Evolutionary conservation across 2,113 vertebrate genomes (phyloP), one percentile per base, ranked within the genome.

Genomic region (Epinephelus fuscoguttatus): DNA sequence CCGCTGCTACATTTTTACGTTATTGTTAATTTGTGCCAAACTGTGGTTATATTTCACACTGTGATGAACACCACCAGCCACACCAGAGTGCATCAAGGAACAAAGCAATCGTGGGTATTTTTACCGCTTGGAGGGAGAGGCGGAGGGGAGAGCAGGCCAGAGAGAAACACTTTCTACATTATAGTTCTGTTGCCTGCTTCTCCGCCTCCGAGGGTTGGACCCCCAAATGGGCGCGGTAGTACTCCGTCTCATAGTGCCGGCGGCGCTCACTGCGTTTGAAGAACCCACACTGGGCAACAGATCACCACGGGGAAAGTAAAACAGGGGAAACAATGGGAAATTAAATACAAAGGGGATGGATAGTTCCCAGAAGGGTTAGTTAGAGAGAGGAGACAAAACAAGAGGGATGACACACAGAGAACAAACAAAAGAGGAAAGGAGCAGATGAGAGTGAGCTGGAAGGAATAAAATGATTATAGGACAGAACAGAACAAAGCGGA

Each of bases 151-250:
- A 93, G 90, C 89, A 93, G 91, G 92, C 88, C 91, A 90, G 89
- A 91, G 76, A 70, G 70, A 88, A 78, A 87, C 75, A 40, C 60
- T 15, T 25, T 75, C 78, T 68, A 40, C 84, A 86, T 94, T 94
- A 95, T 88, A 93, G 94, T 75, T 96, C 96, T 87, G 84, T 82
- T 8, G 95, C 95, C 95, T 96, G 96, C 91, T 92, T 96, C 90
- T 97, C 96, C 86, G 79, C 94, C 77, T 96, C 97, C 13, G 96
- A 98, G 81, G 97, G 97, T 92, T 98, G 98, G 82, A 97, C 86
- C 55, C 96, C 96, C 93, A 96, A 95, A 66, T 93, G 96, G 79
- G 97, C 97, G 18, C 91, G 95, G 92, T 98, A 96, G 94, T 95
- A 98, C 89, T 96, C 97, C 74, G 97, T 95, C 66, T 97, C 93